Percentiles rank a stretch among this genome's conserved stretches.
These are phyloP conservation scores for Rhegmatorhina hoffmannsi DNA, from an alignment of 2,113 vertebrate genomes.

Conservation along the genomic window DNA sequence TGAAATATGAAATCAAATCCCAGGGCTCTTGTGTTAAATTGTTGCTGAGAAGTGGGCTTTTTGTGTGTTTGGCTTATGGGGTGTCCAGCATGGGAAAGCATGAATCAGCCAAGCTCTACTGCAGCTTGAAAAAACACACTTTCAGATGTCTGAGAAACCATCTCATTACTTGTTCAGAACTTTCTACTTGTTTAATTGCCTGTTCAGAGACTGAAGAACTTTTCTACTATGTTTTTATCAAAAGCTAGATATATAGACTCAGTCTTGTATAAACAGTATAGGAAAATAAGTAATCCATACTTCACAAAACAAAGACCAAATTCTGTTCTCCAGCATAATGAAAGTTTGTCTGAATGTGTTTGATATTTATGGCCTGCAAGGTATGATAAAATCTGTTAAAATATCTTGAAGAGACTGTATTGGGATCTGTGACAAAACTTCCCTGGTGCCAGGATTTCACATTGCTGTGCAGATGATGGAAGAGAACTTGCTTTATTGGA, in stretches of 20 bases:
- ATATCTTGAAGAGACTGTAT: not conserved
- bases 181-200: constrained; percentile 33
- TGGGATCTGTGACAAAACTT: not conserved
- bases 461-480: not conserved
- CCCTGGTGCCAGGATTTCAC: not conserved
- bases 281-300: not conserved
- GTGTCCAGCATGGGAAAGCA: not conserved
- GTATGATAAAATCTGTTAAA: not conserved
- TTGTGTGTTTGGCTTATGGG: constrained; percentile 11
- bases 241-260: constrained; percentile 11
- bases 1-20: constrained; percentile 12
- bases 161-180: constrained; percentile 25
- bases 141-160: constrained; percentile 25
- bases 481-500: not conserved
- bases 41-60: constrained; percentile 5
- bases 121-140: constrained; percentile 2
- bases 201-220: not conserved
- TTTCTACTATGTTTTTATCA: constrained; percentile 20
- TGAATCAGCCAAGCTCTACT: not conserved
- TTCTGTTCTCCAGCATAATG: not conserved
- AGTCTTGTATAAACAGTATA: constrained; percentile 1
- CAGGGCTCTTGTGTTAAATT: constrained; percentile 4
- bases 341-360: not conserved
- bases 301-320: constrained; percentile 12
- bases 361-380: not conserved